A percentile compares a stretch with the other conserved stretches of the same genome.
These are phyloP conservation scores for Triops longicaudatus DNA, from an alignment of 1,140 invertebrate genomes.

Conservation along the genomic window DNA sequence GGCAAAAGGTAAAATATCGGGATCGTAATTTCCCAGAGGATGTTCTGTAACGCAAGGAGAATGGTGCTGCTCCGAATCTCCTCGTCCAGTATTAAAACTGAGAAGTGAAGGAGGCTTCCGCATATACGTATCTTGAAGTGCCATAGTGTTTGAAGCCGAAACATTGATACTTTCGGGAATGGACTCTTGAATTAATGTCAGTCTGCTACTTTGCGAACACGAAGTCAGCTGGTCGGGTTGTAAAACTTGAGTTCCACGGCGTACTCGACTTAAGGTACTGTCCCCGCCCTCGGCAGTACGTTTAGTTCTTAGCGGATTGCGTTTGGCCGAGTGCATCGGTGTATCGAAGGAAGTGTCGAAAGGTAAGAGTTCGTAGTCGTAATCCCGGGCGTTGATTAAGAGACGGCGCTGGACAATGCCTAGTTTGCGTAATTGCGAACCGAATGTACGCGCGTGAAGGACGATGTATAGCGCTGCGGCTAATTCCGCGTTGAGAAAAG, in stretches of 20 bases:
- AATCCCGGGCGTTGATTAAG: neutral
- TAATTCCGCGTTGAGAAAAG: constrained; percentile 56
- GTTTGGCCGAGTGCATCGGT: neutral
- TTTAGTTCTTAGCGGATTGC: neutral
- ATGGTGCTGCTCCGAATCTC: neutral
- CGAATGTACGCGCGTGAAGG: constrained; percentile 22
- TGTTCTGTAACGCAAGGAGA: neutral
- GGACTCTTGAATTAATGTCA: neutral
- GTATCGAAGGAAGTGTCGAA: constrained; percentile 7
- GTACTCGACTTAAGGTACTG: neutral
- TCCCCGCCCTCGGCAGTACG: neutral
- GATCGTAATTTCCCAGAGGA: neutral
- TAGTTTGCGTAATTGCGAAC: neutral
- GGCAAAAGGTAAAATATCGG: neutral
- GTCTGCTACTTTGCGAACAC: neutral
- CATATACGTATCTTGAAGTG: neutral
- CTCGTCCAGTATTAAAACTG: neutral
- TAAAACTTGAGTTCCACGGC: neutral
- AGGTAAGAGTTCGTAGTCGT: neutral
- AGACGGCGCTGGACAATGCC: neutral
- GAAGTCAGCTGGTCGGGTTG: neutral
- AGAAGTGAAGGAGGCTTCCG: neutral
- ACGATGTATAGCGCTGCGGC: constrained; percentile 52
- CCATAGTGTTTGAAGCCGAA: neutral
- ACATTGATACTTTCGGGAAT: neutral